Conservation (phyloP, 2,797 vertebrate species). For the Enteromius paludinosus region DNA sequence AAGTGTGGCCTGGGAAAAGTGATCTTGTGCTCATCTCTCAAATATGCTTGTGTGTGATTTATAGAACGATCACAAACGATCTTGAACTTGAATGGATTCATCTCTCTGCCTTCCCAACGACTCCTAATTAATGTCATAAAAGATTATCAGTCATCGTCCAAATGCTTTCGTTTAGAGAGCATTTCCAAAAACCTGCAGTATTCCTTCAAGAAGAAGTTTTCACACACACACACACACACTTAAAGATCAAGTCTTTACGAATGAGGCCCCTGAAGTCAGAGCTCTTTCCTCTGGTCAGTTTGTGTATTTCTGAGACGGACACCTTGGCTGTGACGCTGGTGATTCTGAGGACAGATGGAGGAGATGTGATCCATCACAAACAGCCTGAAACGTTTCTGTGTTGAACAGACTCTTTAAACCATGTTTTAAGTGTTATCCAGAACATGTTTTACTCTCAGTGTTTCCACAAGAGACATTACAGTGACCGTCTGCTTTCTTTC, state of each 20-base stretch:
- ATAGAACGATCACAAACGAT: too few relatives aligned
- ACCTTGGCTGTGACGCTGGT: not conserved
- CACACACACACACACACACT: too few relatives aligned
- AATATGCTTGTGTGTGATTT: too few relatives aligned
- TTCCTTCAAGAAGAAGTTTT: too few relatives aligned
- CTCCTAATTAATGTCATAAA: not conserved
- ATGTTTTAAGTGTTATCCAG: too few relatives aligned
- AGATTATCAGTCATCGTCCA: not conserved
- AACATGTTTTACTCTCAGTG: not conserved
- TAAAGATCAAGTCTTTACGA: too few relatives aligned
- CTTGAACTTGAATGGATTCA: not conserved
- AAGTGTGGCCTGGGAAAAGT: not conserved
- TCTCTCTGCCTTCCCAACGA: not conserved
- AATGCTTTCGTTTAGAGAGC: not conserved
- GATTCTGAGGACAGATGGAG: not conserved
- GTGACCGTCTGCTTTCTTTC: not conserved
- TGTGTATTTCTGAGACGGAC: not conserved
- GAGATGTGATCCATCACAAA: not conserved
- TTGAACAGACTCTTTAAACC: not conserved
- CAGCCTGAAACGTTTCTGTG: not conserved
- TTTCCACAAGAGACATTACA: not conserved
- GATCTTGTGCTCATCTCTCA: not conserved
- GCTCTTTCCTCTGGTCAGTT: not conserved
- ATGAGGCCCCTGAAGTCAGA: not conserved
- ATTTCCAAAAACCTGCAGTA: too few relatives aligned